phyloP scores from a whole-genome alignment of 2,888 invertebrate species.

The Drosophila lacicola region DNA sequence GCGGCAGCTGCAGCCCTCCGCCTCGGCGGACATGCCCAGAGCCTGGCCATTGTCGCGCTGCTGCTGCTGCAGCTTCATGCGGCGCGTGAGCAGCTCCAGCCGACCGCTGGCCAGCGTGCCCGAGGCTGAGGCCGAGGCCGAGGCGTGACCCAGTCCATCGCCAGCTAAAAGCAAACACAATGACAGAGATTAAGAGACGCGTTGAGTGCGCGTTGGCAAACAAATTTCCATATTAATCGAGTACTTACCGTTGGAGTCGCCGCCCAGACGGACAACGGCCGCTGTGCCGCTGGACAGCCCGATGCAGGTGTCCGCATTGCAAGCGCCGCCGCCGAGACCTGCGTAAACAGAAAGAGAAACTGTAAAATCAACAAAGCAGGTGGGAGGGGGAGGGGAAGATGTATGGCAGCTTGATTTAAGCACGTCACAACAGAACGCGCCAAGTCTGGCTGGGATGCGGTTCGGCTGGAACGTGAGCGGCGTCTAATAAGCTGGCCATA shows the following conservation, averaged over 20 bases:
- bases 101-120: constrained; percentile 59
- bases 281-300: constrained; percentile 85
- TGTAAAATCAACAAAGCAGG: constrained; percentile 15
- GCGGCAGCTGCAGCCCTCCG: constrained; percentile 89
- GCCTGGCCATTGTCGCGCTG: constrained; percentile 25
- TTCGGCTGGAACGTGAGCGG: constrained; percentile 8
- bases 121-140: constrained; percentile 20
- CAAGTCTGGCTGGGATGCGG: constrained; percentile 3
- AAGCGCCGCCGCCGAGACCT: constrained; percentile 76
- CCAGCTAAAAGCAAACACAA: constrained; percentile 27
- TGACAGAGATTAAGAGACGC: constrained; percentile 21
- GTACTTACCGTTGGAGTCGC: constrained; percentile 81
- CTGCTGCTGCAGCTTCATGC: constrained; percentile 66
- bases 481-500: constrained; percentile 48
- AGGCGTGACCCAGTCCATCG: constrained; percentile 51
- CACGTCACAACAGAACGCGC: constrained; percentile 63
- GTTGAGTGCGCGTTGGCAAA: constrained; percentile 28
- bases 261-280: constrained; percentile 73
- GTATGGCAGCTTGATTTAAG: constrained; percentile 58
- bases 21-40: constrained; percentile 27
- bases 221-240: constrained; percentile 63
- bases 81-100: constrained; percentile 71
- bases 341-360: constrained; percentile 48
- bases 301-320: constrained; percentile 85
- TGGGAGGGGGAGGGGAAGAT: neutral